Conservation (phyloP, 2,797 vertebrate species). For the Mionectes olivaceus region DNA sequence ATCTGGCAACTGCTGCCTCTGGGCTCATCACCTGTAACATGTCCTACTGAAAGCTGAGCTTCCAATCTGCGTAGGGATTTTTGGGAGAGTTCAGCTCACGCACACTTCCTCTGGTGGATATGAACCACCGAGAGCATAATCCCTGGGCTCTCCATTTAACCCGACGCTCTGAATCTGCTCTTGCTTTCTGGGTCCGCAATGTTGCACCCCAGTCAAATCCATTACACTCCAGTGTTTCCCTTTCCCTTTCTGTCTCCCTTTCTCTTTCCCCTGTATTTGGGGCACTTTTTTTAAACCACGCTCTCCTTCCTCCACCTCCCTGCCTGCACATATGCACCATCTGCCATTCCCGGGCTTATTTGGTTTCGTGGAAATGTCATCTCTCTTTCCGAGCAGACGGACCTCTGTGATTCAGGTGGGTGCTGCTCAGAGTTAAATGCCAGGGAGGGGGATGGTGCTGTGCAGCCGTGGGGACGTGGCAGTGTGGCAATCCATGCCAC, state of each 20-base stretch:
- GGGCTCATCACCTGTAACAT: not conserved
- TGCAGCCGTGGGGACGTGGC: not conserved
- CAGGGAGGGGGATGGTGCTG: not conserved
- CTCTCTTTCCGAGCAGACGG: not conserved
- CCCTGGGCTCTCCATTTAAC: fast-evolving
- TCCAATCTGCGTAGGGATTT: not conserved
- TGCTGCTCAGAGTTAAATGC: not conserved
- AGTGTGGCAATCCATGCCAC: not conserved
- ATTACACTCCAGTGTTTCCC: fast-evolving
- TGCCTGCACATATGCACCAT: slow-evolving; percentile 24
- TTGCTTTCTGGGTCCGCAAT: not conserved
- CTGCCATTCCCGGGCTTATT: slow-evolving; percentile 16
- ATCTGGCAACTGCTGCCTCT: not conserved
- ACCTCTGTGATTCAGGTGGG: not conserved
- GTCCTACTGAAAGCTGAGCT: not conserved
- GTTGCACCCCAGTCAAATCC: not conserved
- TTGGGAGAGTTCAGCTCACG: fast-evolving
- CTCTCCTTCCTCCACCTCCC: not conserved
- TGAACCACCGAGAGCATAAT: fast-evolving
- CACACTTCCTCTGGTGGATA: fast-evolving
- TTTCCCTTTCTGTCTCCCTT: not conserved
- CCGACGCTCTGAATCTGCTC: not conserved
- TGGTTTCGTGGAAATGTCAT: slow-evolving; percentile 30
- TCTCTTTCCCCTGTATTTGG: not conserved
- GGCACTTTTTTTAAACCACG: not conserved